Percentiles rank a stretch among this genome's conserved stretches.
These are phyloP conservation scores for Mythimna loreyi DNA, from an alignment of 2,888 invertebrate genomes.

Conservation along the genomic window DNA sequence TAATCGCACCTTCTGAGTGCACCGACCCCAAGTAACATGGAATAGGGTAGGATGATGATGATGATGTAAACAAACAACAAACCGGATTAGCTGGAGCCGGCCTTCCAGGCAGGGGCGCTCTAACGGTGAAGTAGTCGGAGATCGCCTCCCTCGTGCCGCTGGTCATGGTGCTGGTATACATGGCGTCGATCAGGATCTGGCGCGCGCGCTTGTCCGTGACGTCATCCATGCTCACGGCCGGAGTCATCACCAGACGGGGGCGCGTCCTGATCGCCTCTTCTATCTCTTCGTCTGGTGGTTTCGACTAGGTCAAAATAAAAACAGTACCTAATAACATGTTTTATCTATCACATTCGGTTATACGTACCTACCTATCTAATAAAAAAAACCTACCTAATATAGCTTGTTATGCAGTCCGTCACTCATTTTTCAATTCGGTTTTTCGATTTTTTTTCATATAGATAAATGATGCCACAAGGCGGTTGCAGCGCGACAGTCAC, in stretches of 20 bases:
- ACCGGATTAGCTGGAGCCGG: constrained; percentile 69
- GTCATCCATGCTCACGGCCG: constrained; percentile 78
- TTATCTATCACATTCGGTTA: too few species aligned
- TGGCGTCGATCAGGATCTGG: constrained; percentile 67
- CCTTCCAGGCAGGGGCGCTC: constrained; percentile 62
- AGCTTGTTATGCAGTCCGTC: too few species aligned
- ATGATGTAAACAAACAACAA: constrained; percentile 15
- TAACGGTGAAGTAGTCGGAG: constrained; percentile 50
- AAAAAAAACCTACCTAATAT: too few species aligned
- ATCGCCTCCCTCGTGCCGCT: constrained; percentile 50
- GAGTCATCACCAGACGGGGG: constrained; percentile 79
- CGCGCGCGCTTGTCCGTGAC: constrained; percentile 66
- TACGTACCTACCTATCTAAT: too few species aligned
- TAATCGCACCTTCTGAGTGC: too few species aligned
- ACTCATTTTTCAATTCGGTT: too few species aligned
- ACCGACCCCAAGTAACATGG: too few species aligned
- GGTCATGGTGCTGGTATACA: constrained; percentile 71
- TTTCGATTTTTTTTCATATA: too few species aligned
- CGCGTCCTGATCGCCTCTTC: constrained; percentile 69
- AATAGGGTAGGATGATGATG: too few species aligned
- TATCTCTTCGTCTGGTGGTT: constrained; percentile 62
- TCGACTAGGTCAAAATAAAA: constrained; percentile 18
- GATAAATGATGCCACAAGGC: too few species aligned
- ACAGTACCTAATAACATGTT: background rate
- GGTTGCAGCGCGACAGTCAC: too few species aligned